Evolutionary conservation across 92 coral and sea anemone genomes (phyloP), one percentile per base, ranked within the genome.

Genomic region (Palythoa grandis): DNA sequence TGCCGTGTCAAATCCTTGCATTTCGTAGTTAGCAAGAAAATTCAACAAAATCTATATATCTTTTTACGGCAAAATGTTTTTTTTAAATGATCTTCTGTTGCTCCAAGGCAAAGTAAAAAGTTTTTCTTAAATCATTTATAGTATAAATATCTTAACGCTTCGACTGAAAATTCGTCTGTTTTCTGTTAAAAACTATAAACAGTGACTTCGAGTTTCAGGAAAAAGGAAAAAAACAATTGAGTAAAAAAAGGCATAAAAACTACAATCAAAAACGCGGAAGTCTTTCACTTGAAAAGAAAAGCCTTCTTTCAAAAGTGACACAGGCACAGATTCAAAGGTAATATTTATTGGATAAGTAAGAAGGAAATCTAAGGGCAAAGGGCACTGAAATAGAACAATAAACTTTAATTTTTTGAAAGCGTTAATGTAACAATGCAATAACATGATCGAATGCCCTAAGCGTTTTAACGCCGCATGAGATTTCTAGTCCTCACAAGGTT

Each of bases 351-450:
- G 15, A 15, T 16, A 15, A 3, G 19, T n/a, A n/a, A 63, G 11
- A 63, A 63, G 22, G 19, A 29, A 63, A 80, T 66, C 13, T 43
- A 23, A 65, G 52, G 85, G 53, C 70, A 67, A 80, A 80, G 70
- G 60, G 39, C 61, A 65, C 75, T 80, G 39, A 7, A 66, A 47
- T 25, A 29, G 50, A 66, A 80, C 74, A 80, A 48, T 67, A 11
- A 67, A 65, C 50, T 66, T 48, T 24, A 40, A 54, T 50, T 66
- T 69, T 39, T 25, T 40, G 66, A 38, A 38, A 68, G 52, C 68
- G 7, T 38, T 76, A 80, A 66, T 80, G 85, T 65, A 63, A 80
- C 56, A 80, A 63, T 39, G 66, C 43, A 52, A 68, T 23, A 43
- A 79, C 71, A 80, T 66, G 85, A 54, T 52, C 9, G 22, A 66